Percentiles rank a stretch among this genome's conserved stretches.
Conservation (phyloP, 2,797 vertebrate genomes). For the Clarias fuscus region DNA sequence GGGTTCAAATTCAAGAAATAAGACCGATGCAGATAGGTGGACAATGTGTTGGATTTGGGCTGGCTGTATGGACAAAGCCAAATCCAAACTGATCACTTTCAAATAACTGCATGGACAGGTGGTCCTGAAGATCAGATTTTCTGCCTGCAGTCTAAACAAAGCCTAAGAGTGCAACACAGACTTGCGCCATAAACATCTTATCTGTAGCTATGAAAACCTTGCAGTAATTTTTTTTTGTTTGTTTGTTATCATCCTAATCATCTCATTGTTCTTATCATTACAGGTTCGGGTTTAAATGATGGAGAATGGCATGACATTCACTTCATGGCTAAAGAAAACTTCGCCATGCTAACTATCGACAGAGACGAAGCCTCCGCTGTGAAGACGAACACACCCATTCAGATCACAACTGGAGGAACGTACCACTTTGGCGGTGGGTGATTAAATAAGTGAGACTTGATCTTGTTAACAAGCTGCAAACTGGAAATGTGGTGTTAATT, state of each 20-base stretch:
- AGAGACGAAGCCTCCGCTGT: constrained; percentile 89
- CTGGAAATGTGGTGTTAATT: constrained; percentile 1
- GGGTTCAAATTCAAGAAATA: no score
- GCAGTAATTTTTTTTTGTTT: neutral
- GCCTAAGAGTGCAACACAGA: neutral
- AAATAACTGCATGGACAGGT: no score
- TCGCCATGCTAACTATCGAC: constrained; percentile 87
- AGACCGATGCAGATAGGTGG: no score
- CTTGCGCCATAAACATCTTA: neutral
- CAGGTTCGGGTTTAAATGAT: constrained; percentile 88
- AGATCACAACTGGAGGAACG: constrained; percentile 86
- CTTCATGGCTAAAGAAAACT: constrained; percentile 92
- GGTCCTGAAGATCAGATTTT: no score
- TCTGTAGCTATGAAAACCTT: neutral
- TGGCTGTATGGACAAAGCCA: no score
- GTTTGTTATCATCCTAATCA: neutral
- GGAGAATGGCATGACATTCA: constrained; percentile 94
- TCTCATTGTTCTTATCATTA: neutral
- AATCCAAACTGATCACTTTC: no score
- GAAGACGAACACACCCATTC: constrained; percentile 85
- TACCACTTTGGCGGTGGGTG: constrained; percentile 93
- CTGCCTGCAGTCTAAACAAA: neutral
- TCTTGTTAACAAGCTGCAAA: neutral
- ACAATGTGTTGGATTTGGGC: no score
- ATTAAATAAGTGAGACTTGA: neutral